Base-by-base conservation (phyloP, 2,113 vertebrate genomes). In the Steatornis caripensis region DNA sequence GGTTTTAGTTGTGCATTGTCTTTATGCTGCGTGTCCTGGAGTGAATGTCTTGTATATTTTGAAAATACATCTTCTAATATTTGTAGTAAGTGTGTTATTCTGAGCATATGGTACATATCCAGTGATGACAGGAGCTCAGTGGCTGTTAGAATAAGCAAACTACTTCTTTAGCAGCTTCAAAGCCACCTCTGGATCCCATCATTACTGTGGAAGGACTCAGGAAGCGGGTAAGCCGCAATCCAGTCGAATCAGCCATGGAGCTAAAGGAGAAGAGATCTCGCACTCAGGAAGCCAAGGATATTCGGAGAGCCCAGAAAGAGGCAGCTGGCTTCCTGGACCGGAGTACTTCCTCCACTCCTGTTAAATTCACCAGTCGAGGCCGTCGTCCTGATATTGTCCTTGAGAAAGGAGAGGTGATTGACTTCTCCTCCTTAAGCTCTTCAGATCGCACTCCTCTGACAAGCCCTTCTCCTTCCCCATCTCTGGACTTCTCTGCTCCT, bases 271-370 rank as follows among this genome's bases (percentile, higher is more conserved):
- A 99, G 93, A 98, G 99, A 10, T 99, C 98, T 5, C 99, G 99
- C 36, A 99, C 99, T 1, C 99, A 99, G 95, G 99, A 99, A 96
- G 99, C 99, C 53, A 99, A 99, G 97, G 99, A 99, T 19, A 99
- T 99, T 88, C 98, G 99, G 23, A 97, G 99, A 15, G 99, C 99
- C 3, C 99, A 99, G 98, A 99, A 99, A 86, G 99, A 99, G 89
- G 99, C 99, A 0, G 98, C 98, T 0, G 97, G 98, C 34, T 99
- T 99, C 93, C 86, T 98, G 12, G 99, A 99, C 92, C 98, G 98
- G 46, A 99, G 99, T 57, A 92, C 99, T 4, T 98, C 99, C 23
- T 99, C 99, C 74, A 99, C 99, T 1, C 99, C 99, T 0, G 99
- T 99, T 13, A 99, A 99, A 58, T 98, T 99, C 66, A 96, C 97